Conservation (phyloP, 2,888 invertebrate species). For the Metellina segmentata region DNA sequence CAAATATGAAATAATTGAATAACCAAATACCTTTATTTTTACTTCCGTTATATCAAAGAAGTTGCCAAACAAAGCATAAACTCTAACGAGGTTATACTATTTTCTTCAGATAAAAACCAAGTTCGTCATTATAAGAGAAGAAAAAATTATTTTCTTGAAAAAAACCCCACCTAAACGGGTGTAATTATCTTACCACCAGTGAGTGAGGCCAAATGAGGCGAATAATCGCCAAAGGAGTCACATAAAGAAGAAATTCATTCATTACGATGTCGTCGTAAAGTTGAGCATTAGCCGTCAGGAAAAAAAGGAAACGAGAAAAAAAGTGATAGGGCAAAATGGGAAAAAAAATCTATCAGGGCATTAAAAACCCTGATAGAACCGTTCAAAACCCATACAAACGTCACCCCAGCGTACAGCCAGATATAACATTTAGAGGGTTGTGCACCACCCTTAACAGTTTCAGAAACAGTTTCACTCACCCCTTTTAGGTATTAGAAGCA, state of each 20-base stretch:
- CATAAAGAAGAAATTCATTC: conserved; percentile 29
- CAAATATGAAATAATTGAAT: no score
- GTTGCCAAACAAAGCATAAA: no score
- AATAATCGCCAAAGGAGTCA: conserved; percentile 23
- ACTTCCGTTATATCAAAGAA: no score
- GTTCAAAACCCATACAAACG: conserved; percentile 39
- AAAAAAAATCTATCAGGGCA: conserved; percentile 51
- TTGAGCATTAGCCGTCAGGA: conserved; percentile 35
- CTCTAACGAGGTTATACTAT: no score
- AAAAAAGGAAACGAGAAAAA: conserved; percentile 19
- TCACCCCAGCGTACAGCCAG: conserved; percentile 27
- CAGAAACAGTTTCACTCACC: conserved; percentile 44
- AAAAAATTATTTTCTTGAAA: no score
- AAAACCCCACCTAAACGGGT: background rate
- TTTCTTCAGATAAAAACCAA: no score
- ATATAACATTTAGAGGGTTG: conserved; percentile 31
- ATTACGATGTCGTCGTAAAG: conserved; percentile 45
- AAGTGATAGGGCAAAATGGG: conserved; percentile 1
- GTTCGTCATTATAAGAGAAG: no score
- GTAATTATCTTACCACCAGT: conserved; percentile 20
- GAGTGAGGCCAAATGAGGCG: conserved; percentile 43
- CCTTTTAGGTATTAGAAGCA: conserved; percentile 4
- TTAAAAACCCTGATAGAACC: conserved; percentile 56
- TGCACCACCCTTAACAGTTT: conserved; percentile 43
- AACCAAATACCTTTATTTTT: no score